Evolutionary conservation across 2,113 vertebrate genomes (phyloP), one percentile per base, ranked within the genome.

Genomic region (Vulpes lagopus): DNA sequence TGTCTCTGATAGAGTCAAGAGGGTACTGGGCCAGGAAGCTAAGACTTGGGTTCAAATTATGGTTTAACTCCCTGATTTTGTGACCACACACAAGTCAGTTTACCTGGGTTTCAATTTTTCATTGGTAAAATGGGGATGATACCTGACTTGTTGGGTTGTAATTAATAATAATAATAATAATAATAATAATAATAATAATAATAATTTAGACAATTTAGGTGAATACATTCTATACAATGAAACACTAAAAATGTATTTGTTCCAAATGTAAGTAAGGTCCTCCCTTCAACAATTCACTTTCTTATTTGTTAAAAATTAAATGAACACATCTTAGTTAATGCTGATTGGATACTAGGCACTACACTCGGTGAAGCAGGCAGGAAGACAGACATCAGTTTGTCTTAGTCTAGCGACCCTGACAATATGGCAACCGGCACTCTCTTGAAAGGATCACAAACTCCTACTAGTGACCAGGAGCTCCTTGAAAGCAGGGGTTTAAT

Each of bases 391-490:
- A 16, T 35, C 64, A 16, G n/a, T 9, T 6, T 17, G 19, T 16
- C 2, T 53, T 1, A 53, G 55, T 9, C 27, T 38, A 0, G 32
- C 69, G 11, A 20, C 51, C 17, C 3, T 27, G 57, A 32, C 0
- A 12, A 15, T 1, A 8, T 5, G 51, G 49, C 11, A 32, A 3
- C n/a, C 3, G 5, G 65, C n/a, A 7, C 15, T 2, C 2, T 71
- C 60, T 43, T 4, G 62, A 73, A 23, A 0, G 8, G 74, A 57
- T 0, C n/a, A 23, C 3, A 5, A n/a, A 49, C 10, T 15, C 2
- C 0, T n/a, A 12, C 0, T n/a, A 12, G 23, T 4, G 20, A 19
- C 2, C 12, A 35, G n/a, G 38, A 25, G 6, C 59, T 27, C 25
- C 86, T 57, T 22, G 9, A 51, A 49, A 53, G 55, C 17, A 22